Evolutionary conservation across 2,797 vertebrate genomes (phyloP).

Genomic region (Lepilemur septentrionalis): DNA sequence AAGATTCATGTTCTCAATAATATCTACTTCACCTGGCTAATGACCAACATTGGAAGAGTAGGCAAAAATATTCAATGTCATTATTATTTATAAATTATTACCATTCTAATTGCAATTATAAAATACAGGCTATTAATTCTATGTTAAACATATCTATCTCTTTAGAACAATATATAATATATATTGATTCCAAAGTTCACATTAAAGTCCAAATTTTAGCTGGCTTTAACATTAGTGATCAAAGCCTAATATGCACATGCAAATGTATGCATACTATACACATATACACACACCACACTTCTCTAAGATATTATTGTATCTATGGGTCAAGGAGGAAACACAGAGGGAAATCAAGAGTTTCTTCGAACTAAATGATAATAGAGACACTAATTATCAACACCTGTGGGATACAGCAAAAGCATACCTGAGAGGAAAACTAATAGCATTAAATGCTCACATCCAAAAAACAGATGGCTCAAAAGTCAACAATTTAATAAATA

Average conservation of each 20-base stretch:
- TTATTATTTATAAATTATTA: neutral
- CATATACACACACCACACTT: neutral
- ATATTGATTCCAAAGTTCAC: neutral
- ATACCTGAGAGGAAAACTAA: too few relatives aligned
- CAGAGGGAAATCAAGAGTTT: too few relatives aligned
- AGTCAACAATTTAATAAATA: too few relatives aligned
- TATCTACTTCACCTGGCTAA: neutral
- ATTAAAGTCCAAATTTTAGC: neutral
- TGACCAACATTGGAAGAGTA: neutral
- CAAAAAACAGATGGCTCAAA: too few relatives aligned
- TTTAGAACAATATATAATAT: neutral
- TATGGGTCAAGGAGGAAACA: neutral
- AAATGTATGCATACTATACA: neutral
- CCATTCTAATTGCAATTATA: neutral
- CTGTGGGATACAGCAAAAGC: too few relatives aligned
- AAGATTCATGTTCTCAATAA: neutral
- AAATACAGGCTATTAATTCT: neutral
- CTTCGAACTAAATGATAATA: too few relatives aligned
- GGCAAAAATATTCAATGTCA: slow-evolving; percentile 1
- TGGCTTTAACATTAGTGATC: neutral
- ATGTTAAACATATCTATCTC: neutral
- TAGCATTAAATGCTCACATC: too few relatives aligned
- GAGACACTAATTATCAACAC: too few relatives aligned
- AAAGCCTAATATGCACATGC: neutral
- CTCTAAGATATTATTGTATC: neutral